Conservation (phyloP, 2,797 vertebrate genomes). For the Stomatorhinus walkeri region DNA sequence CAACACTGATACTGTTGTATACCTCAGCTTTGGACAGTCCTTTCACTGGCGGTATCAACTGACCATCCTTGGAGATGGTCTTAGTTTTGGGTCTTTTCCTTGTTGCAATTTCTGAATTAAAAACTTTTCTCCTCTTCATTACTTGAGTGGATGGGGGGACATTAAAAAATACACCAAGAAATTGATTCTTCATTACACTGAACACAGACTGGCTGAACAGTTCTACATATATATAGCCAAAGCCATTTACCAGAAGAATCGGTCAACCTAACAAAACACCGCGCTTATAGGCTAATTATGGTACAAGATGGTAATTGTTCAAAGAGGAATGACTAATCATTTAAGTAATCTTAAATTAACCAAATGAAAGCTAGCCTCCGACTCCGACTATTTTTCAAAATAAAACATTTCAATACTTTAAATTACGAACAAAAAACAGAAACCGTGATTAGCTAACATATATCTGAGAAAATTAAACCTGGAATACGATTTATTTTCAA, state of each 20-base stretch:
- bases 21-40: conserved; percentile 18
- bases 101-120: not conserved
- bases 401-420: not conserved
- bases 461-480: not conserved
- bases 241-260: not conserved
- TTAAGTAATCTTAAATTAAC: not conserved
- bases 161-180: not conserved
- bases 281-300: not conserved
- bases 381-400: not conserved
- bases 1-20: not conserved
- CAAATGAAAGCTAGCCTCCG: not conserved
- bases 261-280: not conserved
- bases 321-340: not conserved
- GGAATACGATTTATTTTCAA: not conserved
- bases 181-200: not conserved
- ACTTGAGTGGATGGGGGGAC: not conserved
- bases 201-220: not conserved
- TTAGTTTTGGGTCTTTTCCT: not conserved
- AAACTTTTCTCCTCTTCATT: conserved; percentile 17
- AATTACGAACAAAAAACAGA: not conserved
- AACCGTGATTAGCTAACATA: not conserved
- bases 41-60: not conserved
- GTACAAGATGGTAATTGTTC: not conserved
- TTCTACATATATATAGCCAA: not conserved
- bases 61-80: not conserved